Percentiles rank a stretch among this genome's conserved stretches.
Conservation (phyloP, 2,888 invertebrate species). For the Globia sparganii region DNA sequence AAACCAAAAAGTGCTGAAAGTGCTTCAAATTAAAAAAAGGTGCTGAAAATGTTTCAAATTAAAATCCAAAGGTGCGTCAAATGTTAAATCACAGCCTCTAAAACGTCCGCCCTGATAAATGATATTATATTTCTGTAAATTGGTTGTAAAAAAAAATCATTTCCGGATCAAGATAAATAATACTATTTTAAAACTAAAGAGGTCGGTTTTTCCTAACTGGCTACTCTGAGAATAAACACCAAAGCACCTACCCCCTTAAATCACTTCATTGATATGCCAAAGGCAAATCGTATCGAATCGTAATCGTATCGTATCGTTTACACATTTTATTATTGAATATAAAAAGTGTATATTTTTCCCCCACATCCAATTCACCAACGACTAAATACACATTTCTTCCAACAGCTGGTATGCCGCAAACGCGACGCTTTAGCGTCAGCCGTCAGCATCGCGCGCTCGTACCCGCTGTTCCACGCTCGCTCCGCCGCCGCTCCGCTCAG, state of each 20-base stretch:
- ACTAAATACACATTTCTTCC: background rate
- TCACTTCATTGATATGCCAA: background rate
- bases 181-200: background rate
- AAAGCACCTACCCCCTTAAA: too few relatives aligned
- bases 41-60: too few relatives aligned
- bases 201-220: background rate
- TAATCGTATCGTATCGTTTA: too few relatives aligned
- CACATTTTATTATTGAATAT: background rate
- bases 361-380: background rate
- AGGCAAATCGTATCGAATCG: too few relatives aligned
- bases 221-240: too few relatives aligned
- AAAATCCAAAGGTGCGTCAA: too few relatives aligned
- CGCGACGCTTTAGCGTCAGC: slow-evolving; percentile 94
- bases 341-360: background rate
- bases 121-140: background rate
- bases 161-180: background rate
- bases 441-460: slow-evolving; percentile 95
- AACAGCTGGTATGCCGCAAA: slow-evolving; percentile 94
- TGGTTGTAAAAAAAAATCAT: too few relatives aligned
- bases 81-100: too few relatives aligned
- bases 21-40: too few relatives aligned
- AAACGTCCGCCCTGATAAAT: too few relatives aligned
- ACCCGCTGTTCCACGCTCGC: slow-evolving; percentile 92
- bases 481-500: slow-evolving; percentile 74
- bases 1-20: background rate